phyloP scores from a whole-genome alignment of 2,888 invertebrate genomes.

The Drosophila eohydei region DNA sequence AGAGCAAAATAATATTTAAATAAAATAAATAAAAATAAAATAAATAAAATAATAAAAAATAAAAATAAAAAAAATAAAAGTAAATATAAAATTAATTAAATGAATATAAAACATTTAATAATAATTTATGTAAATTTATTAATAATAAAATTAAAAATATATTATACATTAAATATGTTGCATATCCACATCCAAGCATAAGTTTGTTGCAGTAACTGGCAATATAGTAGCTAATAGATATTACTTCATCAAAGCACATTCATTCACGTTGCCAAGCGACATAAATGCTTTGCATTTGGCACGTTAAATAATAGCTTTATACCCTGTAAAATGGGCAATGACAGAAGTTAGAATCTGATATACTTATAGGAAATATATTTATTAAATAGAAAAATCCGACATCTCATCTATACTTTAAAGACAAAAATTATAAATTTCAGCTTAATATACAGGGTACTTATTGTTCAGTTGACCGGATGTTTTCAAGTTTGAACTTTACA shows the following conservation, averaged over 20 bases:
- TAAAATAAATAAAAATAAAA: too few species aligned
- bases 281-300: constrained; percentile 19
- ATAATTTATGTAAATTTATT: not conserved
- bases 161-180: too few species aligned
- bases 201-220: not conserved
- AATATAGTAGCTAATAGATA: constrained; percentile 10
- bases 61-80: too few species aligned
- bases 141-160: not conserved
- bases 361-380: not conserved
- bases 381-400: not conserved
- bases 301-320: constrained; percentile 12
- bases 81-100: too few species aligned
- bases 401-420: too few species aligned
- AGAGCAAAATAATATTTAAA: too few species aligned
- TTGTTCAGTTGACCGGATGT: not conserved
- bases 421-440: not conserved
- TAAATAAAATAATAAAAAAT: too few species aligned
- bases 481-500: not conserved
- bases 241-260: constrained; percentile 19
- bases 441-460: not conserved
- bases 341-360: too few species aligned
- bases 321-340: not conserved
- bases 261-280: constrained; percentile 4
- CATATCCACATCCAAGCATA: not conserved
- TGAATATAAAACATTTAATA: too few species aligned